These are phyloP conservation scores for Melanotaenia trifasciata DNA, from an alignment of 2,797 vertebrate genomes.

Conservation along the genomic window DNA sequence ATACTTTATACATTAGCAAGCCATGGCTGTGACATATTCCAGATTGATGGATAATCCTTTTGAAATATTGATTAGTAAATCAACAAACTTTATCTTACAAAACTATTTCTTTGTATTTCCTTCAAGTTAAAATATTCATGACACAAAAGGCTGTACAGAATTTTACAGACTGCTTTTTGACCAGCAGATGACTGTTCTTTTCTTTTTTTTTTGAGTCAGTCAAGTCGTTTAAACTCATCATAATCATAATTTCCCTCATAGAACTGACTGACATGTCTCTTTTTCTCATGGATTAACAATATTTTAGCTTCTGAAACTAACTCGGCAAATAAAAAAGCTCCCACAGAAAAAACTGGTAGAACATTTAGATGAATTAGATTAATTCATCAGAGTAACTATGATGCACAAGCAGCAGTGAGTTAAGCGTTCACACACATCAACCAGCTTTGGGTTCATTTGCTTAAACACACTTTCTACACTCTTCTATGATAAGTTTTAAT, in stretches of 20 bases:
- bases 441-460: background rate
- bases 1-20: background rate
- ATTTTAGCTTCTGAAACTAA: background rate
- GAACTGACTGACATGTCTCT: background rate
- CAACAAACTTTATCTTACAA: background rate
- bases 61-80: background rate
- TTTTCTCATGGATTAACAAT: background rate
- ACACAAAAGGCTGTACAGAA: background rate
- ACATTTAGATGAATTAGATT: background rate
- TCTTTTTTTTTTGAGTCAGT: background rate
- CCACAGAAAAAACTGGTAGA: background rate
- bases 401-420: background rate
- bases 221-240: background rate
- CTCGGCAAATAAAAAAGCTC: background rate
- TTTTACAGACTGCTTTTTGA: background rate
- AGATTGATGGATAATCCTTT: background rate
- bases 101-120: background rate
- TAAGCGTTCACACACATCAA: background rate
- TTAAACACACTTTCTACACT: background rate
- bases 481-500: background rate
- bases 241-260: background rate
- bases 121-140: background rate
- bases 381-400: background rate
- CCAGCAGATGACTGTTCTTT: background rate
- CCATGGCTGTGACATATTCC: constrained; percentile 8